Evolutionary conservation across 2,797 vertebrate species (phyloP).

Genomic region (Darevskia nairensis): DNA sequence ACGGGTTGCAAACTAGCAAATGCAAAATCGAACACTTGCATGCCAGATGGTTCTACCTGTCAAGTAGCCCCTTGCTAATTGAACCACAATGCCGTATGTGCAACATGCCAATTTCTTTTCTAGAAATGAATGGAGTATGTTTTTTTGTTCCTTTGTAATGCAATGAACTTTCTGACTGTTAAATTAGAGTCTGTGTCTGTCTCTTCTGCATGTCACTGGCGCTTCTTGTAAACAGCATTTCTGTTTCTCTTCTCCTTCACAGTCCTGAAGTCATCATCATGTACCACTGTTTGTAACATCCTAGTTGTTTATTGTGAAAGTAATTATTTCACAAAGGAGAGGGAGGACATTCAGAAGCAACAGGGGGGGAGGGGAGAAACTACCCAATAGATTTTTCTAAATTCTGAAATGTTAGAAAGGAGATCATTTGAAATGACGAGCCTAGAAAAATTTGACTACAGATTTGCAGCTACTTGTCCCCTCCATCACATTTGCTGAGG

Average conservation of each 20-base stretch:
- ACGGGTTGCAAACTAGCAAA: background rate
- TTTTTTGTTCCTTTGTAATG: background rate
- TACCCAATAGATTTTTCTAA: background rate
- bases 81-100: background rate
- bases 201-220: background rate
- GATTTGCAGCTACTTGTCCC: fast-evolving
- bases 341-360: fast-evolving
- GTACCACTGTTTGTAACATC: background rate
- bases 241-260: background rate
- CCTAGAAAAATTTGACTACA: background rate
- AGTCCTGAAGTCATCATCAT: background rate
- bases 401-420: no score
- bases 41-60: background rate
- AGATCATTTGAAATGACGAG: fast-evolving
- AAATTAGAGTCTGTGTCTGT: background rate
- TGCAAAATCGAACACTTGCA: background rate
- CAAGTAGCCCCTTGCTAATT: conserved; percentile 2
- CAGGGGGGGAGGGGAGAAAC: background rate
- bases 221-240: background rate
- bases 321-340: background rate
- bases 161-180: conserved; percentile 1
- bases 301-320: background rate
- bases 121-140: background rate
- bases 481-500: fast-evolving
- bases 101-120: background rate